Evolutionary conservation across 2,888 invertebrate genomes (phyloP).

Genomic region (Anthrax anthrax): DNA sequence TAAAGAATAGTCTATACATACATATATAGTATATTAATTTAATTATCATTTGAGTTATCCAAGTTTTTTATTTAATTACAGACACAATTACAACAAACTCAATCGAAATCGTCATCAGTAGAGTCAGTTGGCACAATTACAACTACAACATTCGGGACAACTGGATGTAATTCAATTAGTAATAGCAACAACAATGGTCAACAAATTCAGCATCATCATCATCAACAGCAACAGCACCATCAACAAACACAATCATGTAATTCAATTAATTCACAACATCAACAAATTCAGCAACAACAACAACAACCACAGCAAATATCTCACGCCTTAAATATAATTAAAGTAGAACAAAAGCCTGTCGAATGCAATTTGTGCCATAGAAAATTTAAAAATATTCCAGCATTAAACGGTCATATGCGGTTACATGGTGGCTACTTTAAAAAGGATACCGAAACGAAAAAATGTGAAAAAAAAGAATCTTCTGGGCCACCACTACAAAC

Average conservation of each 20-base stretch:
- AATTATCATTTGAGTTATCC: too few relatives aligned
- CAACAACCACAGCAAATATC: slow-evolving; percentile 18
- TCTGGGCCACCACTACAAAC: slow-evolving; percentile 76
- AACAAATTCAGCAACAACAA: slow-evolving; percentile 28
- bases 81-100: slow-evolving; percentile 20
- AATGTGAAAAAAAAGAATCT: slow-evolving; percentile 70
- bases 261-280: neutral
- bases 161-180: slow-evolving; percentile 7
- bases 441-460: slow-evolving; percentile 80
- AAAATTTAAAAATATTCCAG: slow-evolving; percentile 94
- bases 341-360: slow-evolving; percentile 67
- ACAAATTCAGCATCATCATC: neutral
- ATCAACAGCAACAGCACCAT: slow-evolving; percentile 1
- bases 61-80: too few relatives aligned
- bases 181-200: neutral
- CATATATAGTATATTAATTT: too few relatives aligned
- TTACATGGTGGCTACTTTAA: slow-evolving; percentile 95
- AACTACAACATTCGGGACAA: slow-evolving; percentile 15
- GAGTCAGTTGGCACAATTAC: slow-evolving; percentile 7
- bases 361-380: slow-evolving; percentile 91
- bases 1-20: too few relatives aligned
- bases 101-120: slow-evolving; percentile 12
- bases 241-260: slow-evolving; percentile 19
- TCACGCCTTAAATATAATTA: slow-evolving; percentile 31
- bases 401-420: slow-evolving; percentile 95